A percentile compares a stretch with the other conserved stretches of the same genome.
phyloP scores from a whole-genome alignment of 1,140 invertebrate species.

The Nomia melanderi region DNA sequence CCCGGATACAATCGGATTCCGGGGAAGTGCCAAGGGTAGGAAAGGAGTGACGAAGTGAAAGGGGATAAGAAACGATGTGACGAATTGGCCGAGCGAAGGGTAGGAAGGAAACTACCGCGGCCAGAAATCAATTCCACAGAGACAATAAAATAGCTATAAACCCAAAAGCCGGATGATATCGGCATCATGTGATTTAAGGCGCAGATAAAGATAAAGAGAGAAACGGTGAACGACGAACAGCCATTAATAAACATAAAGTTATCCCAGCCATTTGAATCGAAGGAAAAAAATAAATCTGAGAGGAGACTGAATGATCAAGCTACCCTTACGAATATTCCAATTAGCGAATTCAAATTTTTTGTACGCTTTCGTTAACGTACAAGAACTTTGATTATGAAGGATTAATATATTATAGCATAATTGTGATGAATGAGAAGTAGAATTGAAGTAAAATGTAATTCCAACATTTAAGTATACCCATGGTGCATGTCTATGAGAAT shows the following conservation, averaged over 20 bases:
- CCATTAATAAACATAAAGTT: neutral
- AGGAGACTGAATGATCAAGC: too few relatives aligned
- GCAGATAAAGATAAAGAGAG: neutral
- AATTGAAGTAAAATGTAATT: too few relatives aligned
- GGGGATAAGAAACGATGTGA: conserved; percentile 22
- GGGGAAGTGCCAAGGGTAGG: neutral
- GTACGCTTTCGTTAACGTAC: too few relatives aligned
- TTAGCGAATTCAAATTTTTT: neutral
- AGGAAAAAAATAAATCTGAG: too few relatives aligned
- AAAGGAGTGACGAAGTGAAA: conserved; percentile 20
- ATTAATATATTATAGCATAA: too few relatives aligned
- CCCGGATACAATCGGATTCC: conserved; percentile 23
- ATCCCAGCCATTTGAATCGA: neutral
- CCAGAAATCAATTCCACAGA: conserved; percentile 44
- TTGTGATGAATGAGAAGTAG: too few relatives aligned
- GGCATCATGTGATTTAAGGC: conserved; percentile 34
- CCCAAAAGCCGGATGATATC: conserved; percentile 41
- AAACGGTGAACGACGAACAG: neutral
- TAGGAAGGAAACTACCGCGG: conserved; percentile 14
- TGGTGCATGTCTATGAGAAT: too few relatives aligned
- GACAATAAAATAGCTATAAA: conserved; percentile 57
- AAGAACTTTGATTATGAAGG: too few relatives aligned
- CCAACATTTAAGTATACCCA: too few relatives aligned
- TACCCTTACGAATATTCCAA: too few relatives aligned
- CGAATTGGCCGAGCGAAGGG: neutral